Conservation (phyloP, 2,888 invertebrate genomes). For the Gerris lacustris region DNA sequence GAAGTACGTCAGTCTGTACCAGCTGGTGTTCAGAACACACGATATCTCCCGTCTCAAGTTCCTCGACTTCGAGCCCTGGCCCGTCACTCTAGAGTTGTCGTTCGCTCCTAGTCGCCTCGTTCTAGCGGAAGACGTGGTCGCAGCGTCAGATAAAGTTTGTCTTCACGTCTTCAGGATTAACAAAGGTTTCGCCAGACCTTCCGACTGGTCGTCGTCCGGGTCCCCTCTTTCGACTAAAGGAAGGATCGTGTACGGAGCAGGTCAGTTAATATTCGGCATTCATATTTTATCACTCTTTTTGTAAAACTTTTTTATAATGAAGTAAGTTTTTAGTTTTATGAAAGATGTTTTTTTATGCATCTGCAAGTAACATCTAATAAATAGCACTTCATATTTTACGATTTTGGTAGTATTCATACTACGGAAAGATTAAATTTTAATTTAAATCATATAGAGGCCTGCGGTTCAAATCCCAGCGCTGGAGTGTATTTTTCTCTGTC, state of each 20-base stretch:
- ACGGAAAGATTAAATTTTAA: no score
- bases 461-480: no score
- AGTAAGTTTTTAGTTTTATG: no score
- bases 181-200: constrained; percentile 27
- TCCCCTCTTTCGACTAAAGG: neutral
- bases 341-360: no score
- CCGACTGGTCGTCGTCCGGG: constrained; percentile 20
- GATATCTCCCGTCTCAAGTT: constrained; percentile 55
- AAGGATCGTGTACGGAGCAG: neutral
- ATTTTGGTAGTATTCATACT: no score
- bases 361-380: no score
- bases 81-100: constrained; percentile 50
- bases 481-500: no score
- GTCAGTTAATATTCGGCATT: no score
- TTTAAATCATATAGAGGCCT: no score
- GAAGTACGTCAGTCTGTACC: constrained; percentile 43
- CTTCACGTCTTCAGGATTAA: constrained; percentile 50
- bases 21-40: constrained; percentile 51
- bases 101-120: constrained; percentile 48
- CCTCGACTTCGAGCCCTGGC: constrained; percentile 55
- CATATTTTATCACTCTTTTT: no score
- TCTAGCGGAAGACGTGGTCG: constrained; percentile 55
- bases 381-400: no score
- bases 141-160: constrained; percentile 47
- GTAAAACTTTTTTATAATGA: no score